Conservation (phyloP, 2,797 vertebrate species). For the Coracias cyanogaster region DNA sequence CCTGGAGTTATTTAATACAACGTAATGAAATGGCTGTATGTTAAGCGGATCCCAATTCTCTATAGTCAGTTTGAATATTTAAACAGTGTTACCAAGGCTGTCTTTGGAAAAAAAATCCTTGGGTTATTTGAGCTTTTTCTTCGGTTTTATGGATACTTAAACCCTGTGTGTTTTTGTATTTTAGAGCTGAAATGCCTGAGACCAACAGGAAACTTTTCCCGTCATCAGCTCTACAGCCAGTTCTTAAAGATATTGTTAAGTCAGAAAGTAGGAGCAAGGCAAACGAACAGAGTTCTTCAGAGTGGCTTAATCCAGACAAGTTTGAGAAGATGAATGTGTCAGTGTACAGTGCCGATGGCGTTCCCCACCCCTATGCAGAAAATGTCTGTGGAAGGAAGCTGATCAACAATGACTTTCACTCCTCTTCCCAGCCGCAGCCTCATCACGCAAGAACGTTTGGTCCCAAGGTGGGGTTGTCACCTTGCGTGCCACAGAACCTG, state of each 20-base stretch:
- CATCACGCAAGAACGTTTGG: background rate
- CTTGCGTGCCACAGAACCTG: slow-evolving; percentile 28
- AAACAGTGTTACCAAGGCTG: background rate
- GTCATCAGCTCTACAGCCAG: slow-evolving; percentile 42
- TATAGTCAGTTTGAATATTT: background rate
- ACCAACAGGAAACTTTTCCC: slow-evolving; percentile 49
- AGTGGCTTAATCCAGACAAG: slow-evolving; percentile 44
- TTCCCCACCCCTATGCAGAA: slow-evolving; percentile 9
- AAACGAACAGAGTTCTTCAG: slow-evolving; percentile 3
- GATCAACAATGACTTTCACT: background rate
- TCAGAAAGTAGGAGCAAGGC: slow-evolving; percentile 51
- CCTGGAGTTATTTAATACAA: background rate
- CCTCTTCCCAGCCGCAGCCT: background rate
- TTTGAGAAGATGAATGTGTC: slow-evolving; percentile 26
- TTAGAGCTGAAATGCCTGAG: slow-evolving; percentile 66
- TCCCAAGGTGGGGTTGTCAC: slow-evolving; percentile 7
- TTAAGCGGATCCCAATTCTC: background rate
- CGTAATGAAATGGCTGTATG: background rate
- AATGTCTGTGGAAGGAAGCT: slow-evolving; percentile 30
- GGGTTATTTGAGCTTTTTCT: background rate
- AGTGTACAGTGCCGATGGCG: background rate
- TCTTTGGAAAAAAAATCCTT: background rate
- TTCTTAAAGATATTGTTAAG: slow-evolving; percentile 46
- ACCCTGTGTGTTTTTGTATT: background rate
- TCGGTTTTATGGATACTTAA: background rate